Evolutionary conservation across 1,140 invertebrate species (phyloP), one percentile per base, ranked within the genome.

Genomic region (Drosophila prosaltans): DNA sequence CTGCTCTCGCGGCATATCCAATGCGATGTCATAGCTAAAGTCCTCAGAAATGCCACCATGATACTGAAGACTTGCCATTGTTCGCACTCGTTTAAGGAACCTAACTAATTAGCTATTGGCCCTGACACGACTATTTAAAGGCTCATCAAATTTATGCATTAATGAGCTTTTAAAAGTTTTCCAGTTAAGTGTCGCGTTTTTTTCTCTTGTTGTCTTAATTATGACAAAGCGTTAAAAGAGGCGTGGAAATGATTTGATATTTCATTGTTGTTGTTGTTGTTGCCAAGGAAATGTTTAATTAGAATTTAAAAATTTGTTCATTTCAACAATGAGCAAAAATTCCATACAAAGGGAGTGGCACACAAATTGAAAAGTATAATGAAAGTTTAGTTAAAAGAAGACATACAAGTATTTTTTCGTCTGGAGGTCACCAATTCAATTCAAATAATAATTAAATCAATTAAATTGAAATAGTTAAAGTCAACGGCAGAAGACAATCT

Each of bases 91-190:
- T n/a, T 24, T 24, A 48, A 48, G 26, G 26, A 41, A 24, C 58
- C 64, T n/a, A 65, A 78, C 65, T 83, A 62, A 59, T 72, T 67
- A 77, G 73, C 69, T 39, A 10, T 8, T 6, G 21, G 32, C 8
- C 11, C 2, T 26, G 11, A 8, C 16, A 21, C 24, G 8, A 55
- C 79, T 86, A 80, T 86, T 80, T 86, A 86, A 80, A 51, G 64
- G 10, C 7, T 43, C 57, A 43, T 51, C 43, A 61, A 89, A 84
- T 89, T 73, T 89, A 89, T 89, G 84, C 84, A 84, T 80, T 89
- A 89, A 89, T 89, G 84, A 89, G 80, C 55, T 89, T 89, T 89
- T 89, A 89, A 88, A 89, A 90, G 85, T 89, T 83, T 73, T 16
- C 67, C 72, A 62, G 55, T 63, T 63, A 70, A 71, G 61, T 72